phyloP scores from a whole-genome alignment of 2,113 vertebrate species.

The Xiphophorus couchianus region DNA sequence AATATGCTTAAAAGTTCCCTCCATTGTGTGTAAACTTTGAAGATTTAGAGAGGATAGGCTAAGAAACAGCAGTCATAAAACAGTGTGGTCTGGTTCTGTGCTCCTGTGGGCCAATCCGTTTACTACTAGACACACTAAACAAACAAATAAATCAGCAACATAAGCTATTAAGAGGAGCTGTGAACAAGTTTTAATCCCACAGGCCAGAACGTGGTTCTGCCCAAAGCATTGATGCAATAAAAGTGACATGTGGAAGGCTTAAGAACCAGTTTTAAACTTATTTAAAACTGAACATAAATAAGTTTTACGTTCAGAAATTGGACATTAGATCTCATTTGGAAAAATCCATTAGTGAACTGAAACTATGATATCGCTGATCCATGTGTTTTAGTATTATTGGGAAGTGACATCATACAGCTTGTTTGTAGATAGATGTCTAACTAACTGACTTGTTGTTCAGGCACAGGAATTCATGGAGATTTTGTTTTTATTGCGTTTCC shows the following conservation, averaged over 20 bases:
- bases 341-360: no score
- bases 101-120: conserved; percentile 22
- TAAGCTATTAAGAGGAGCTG: conserved; percentile 8
- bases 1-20: conserved; percentile 19
- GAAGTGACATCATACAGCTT: no score
- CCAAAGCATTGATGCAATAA: background rate
- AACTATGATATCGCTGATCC: no score
- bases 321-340: no score
- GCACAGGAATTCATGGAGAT: no score
- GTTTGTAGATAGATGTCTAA: no score
- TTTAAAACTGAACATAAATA: background rate
- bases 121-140: conserved; percentile 31
- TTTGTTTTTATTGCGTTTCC: no score
- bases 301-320: background rate
- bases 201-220: background rate
- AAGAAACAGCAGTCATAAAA: conserved; percentile 43
- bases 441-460: no score
- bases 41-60: conserved; percentile 34
- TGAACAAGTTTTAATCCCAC: conserved; percentile 9
- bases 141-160: conserved; percentile 40
- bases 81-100: conserved; percentile 10
- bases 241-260: conserved; percentile 1
- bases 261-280: background rate
- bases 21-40: conserved; percentile 38
- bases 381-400: no score